Evolutionary conservation across 2,888 invertebrate species (phyloP).

Genomic region (Campopleginae sp.): DNA sequence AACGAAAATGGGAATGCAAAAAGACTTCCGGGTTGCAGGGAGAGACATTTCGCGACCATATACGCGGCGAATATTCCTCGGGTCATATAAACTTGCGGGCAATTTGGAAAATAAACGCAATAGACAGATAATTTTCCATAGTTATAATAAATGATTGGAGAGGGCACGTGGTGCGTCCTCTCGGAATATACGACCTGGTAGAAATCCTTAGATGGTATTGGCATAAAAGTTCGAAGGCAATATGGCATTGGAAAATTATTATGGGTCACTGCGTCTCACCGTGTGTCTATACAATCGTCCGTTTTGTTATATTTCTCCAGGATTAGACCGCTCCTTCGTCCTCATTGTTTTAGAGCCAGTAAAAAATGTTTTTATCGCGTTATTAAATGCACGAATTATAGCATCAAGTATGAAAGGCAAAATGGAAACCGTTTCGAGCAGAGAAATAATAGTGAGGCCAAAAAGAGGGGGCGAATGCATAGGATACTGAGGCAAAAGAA

Average conservation of each 20-base stretch:
- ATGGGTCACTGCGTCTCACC: slow-evolving; percentile 2
- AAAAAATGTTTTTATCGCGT: not conserved
- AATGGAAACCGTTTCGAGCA: too few relatives aligned
- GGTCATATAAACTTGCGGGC: slow-evolving; percentile 36
- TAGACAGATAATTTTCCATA: slow-evolving; percentile 28
- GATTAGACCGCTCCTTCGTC: not conserved
- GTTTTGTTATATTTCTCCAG: not conserved
- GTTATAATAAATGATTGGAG: slow-evolving; percentile 11
- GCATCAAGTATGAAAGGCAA: not conserved
- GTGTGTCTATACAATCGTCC: not conserved
- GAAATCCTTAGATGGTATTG: slow-evolving; percentile 23
- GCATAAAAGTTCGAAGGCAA: not conserved
- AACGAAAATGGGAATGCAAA: slow-evolving; percentile 22
- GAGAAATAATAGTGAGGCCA: not conserved
- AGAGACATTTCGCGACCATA: slow-evolving; percentile 29
- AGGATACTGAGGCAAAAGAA: not conserved
- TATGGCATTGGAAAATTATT: not conserved
- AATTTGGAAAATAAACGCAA: not conserved
- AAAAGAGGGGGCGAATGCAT: not conserved
- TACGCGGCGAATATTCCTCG: slow-evolving; percentile 8
- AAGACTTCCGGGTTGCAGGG: slow-evolving; percentile 41
- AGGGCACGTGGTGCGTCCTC: slow-evolving; percentile 10
- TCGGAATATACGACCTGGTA: not conserved
- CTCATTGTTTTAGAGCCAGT: not conserved
- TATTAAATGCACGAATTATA: not conserved